These are phyloP conservation scores for Zaprionus taronus DNA, from an alignment of 1,140 invertebrate species.

Conservation along the genomic window DNA sequence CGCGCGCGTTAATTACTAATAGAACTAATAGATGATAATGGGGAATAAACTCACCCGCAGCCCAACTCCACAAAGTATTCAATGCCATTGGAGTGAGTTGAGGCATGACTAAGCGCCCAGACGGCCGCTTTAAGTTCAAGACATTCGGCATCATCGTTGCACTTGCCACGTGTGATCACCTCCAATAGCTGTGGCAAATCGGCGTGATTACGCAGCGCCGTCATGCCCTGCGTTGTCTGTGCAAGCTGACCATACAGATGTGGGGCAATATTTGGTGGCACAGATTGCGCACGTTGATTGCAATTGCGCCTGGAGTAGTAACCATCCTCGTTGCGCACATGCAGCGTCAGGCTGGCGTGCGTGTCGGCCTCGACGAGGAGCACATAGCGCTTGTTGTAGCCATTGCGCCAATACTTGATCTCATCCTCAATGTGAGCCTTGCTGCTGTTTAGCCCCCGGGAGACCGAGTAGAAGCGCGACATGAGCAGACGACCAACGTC, in stretches of 20 bases:
- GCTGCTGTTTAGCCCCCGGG: constrained; percentile 89
- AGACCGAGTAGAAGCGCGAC: constrained; percentile 92
- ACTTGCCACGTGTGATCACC: constrained; percentile 85
- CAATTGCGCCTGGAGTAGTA: constrained; percentile 88
- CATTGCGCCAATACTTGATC: constrained; percentile 90
- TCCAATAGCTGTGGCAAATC: constrained; percentile 84
- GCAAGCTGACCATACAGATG: constrained; percentile 96
- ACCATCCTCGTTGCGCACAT: constrained; percentile 92
- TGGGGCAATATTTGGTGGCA: constrained; percentile 87
- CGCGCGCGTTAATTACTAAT: too few species aligned
- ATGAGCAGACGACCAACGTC: constrained; percentile 93
- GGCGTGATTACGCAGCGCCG: constrained; percentile 86
- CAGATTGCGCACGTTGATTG: constrained; percentile 80
- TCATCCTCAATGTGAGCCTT: constrained; percentile 89
- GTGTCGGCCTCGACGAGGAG: constrained; percentile 94
- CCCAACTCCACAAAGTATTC: constrained; percentile 87
- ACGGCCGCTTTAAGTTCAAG: constrained; percentile 93
- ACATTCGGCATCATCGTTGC: constrained; percentile 87
- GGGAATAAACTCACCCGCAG: constrained; percentile 50
- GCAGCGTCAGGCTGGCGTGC: constrained; percentile 93
- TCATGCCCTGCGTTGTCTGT: constrained; percentile 90
- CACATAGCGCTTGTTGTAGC: constrained; percentile 93
- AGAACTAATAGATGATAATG: not conserved
- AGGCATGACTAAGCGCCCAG: constrained; percentile 95
- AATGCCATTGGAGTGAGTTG: constrained; percentile 90